Conservation (phyloP, 2,797 vertebrate species). For the Xenentodon cancila region DNA sequence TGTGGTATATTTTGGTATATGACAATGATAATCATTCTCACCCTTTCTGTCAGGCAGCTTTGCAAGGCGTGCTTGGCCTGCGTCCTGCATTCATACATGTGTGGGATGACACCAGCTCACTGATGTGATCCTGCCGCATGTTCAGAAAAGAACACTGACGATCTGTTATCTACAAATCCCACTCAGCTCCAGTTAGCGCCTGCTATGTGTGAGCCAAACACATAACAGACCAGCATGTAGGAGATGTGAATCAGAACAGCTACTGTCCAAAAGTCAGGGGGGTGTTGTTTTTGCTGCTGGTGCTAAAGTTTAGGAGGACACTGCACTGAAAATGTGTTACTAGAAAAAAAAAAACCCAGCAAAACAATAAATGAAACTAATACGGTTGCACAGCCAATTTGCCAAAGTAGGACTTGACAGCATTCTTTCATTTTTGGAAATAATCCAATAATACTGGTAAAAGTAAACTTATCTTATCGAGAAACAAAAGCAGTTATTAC, state of each 20-base stretch:
- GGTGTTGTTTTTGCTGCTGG: slow-evolving; percentile 20
- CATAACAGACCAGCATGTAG: slow-evolving; percentile 31
- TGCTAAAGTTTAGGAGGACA: slow-evolving; percentile 3
- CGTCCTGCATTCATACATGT: slow-evolving; percentile 59
- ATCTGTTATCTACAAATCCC: slow-evolving; percentile 41
- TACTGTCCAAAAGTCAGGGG: slow-evolving; percentile 36
- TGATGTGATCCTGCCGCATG: slow-evolving; percentile 45
- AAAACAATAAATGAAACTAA: too few species aligned
- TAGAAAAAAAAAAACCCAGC: too few species aligned
- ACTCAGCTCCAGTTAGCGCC: slow-evolving; percentile 37
- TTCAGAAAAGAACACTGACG: slow-evolving; percentile 39
- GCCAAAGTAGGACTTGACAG: too few species aligned
- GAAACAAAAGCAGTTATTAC: too few species aligned
- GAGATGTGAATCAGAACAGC: slow-evolving; percentile 34
- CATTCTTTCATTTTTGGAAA: too few species aligned
- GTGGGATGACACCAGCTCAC: slow-evolving; percentile 49
- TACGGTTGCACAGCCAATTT: too few species aligned
- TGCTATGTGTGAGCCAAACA: slow-evolving; percentile 27
- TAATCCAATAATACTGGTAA: too few species aligned
- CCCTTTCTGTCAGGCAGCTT: slow-evolving; percentile 53
- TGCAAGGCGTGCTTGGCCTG: slow-evolving; percentile 54
- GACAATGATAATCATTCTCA: slow-evolving; percentile 63
- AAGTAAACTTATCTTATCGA: too few species aligned
- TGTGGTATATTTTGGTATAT: slow-evolving; percentile 68
- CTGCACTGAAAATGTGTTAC: slow-evolving; percentile 4